phyloP scores from a whole-genome alignment of 2,113 vertebrate species.

The Ibidorhyncha struthersii region DNA sequence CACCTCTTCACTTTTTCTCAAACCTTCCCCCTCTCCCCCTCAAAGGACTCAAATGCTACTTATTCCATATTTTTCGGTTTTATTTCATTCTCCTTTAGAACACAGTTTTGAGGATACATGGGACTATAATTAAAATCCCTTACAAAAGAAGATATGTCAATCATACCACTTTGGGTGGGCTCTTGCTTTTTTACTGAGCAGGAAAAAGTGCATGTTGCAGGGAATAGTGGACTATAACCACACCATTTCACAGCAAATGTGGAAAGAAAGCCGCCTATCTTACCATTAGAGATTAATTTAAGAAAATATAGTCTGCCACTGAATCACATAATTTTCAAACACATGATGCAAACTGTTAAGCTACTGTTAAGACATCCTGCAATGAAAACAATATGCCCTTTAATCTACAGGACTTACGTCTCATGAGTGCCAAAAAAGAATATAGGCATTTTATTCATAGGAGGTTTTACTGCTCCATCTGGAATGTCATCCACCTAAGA shows the following conservation, averaged over 20 bases:
- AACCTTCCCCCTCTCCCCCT: neutral
- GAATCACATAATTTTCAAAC: neutral
- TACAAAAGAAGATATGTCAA: neutral
- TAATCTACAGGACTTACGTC: constrained; percentile 83
- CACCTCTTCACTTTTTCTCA: neutral
- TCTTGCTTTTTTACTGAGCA: neutral
- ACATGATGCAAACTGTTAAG: neutral
- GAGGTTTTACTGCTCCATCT: constrained; percentile 94
- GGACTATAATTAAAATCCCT: neutral
- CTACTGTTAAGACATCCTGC: neutral
- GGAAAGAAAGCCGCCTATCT: neutral
- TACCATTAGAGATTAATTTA: neutral
- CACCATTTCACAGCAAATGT: neutral
- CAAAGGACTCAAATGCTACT: neutral
- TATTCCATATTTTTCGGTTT: neutral
- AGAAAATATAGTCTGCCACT: neutral
- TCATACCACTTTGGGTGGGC: neutral
- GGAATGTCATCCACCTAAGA: constrained; percentile 95
- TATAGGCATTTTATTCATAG: constrained; percentile 94
- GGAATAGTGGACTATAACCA: neutral
- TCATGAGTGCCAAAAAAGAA: constrained; percentile 99
- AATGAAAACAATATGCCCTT: neutral
- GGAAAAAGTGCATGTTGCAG: neutral
- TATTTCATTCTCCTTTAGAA: neutral
- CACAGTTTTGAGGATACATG: neutral